A percentile compares a stretch with the other conserved stretches of the same genome.
These are phyloP conservation scores for Oligia strigilis DNA, from an alignment of 2,888 invertebrate species.

Conservation along the genomic window DNA sequence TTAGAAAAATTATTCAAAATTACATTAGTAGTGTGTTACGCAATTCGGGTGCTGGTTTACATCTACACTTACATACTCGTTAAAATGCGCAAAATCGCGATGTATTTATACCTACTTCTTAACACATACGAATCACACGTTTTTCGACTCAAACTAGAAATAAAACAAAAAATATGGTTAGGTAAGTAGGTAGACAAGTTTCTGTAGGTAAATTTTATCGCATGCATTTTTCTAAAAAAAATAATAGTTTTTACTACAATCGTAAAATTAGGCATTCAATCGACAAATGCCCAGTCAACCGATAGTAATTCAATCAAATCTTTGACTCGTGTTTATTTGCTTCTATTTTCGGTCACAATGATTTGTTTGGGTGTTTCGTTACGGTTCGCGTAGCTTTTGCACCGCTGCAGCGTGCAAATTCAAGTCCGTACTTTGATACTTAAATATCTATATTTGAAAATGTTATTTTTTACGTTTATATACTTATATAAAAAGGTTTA, in stretches of 20 bases:
- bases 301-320: conserved; percentile 32
- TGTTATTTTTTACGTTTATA: background rate
- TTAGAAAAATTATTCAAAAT: background rate
- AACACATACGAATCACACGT: background rate
- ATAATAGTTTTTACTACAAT: background rate
- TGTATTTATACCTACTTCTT: background rate
- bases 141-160: background rate
- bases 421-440: background rate
- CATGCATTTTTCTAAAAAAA: background rate
- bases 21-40: background rate
- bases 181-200: background rate
- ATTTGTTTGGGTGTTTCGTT: conserved; percentile 37
- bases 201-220: background rate
- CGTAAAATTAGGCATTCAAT: conserved; percentile 23
- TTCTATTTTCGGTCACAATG: conserved; percentile 31
- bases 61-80: background rate
- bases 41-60: background rate
- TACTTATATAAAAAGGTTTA: background rate
- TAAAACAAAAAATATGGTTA: background rate
- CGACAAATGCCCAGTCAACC: conserved; percentile 45
- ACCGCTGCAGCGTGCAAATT: background rate
- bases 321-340: conserved; percentile 29
- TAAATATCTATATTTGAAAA: background rate
- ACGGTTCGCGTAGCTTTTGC: conserved; percentile 27
- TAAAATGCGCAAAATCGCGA: background rate